Conservation (phyloP, 30 jellyfish, hydroid and myxozoan species). For the Morbakka virulenta region DNA sequence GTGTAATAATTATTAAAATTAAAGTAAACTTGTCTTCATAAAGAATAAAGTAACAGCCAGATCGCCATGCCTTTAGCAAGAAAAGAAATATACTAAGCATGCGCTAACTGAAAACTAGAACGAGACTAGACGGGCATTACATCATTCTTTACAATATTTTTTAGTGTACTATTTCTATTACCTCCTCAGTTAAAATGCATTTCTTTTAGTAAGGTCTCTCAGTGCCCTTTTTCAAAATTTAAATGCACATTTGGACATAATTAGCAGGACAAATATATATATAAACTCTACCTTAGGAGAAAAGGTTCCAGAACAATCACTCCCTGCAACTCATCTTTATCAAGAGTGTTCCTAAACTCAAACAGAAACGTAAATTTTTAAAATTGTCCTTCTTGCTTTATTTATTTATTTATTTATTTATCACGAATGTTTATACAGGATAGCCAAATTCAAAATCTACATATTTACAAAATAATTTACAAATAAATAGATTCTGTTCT, state of each 20-base stretch:
- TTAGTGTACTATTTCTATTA: slow-evolving; percentile 2
- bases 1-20: too few relatives aligned
- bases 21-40: too few relatives aligned
- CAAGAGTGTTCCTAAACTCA: slow-evolving; percentile 22
- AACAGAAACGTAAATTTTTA: too few relatives aligned
- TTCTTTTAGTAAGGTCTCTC: slow-evolving; percentile 11
- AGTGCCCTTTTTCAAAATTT: slow-evolving; percentile 14
- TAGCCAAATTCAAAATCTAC: too few relatives aligned
- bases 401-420: too few relatives aligned
- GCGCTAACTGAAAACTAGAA: too few relatives aligned
- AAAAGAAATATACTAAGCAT: not conserved
- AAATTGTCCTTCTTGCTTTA: too few relatives aligned
- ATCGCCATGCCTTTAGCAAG: not conserved
- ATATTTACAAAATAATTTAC: too few relatives aligned
- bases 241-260: too few relatives aligned
- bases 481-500: too few relatives aligned
- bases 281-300: slow-evolving; percentile 3
- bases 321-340: slow-evolving; percentile 29
- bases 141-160: not conserved
- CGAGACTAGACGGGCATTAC: slow-evolving; percentile 9
- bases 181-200: slow-evolving; percentile 17
- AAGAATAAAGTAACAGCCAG: not conserved
- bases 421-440: too few relatives aligned
- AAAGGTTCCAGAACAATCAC: slow-evolving; percentile 23
- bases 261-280: too few relatives aligned